Evolutionary conservation across 1,140 invertebrate species (phyloP), one percentile per base, ranked within the genome.

Genomic region (Ganaspis sp.): DNA sequence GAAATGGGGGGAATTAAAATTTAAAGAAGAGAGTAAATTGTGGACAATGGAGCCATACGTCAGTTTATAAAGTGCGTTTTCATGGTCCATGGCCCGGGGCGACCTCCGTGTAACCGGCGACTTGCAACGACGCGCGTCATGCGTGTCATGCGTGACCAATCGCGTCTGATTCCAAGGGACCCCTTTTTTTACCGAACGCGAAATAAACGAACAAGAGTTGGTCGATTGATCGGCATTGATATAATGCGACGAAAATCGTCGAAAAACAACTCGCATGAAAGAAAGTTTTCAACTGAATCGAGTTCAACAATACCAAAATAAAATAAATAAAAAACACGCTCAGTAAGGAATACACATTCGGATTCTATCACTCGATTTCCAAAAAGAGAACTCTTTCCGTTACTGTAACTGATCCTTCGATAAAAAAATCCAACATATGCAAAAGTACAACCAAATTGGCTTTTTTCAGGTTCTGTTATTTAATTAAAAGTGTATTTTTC

Each of bases 81-180:
- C 86, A 88, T 85, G 84, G 82, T 88, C 75, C 73, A 75, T 49
- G 73, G 74, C 76, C 76, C 76, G 26, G 17, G 53, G 72, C 72
- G 72, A 40, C 76, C 80, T 81, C 80, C 75, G 77, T 73, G 76
- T 64, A 64, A 64, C 23, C 45, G 45, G n/a, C 76, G 81, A 78
- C 80, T 82, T 69, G 78, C 77, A 82, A 79, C 75, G 80, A 80
- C 82, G 78, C 76, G 80, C 83, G 78, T 85, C 82, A 83, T 75
- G 80, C 72, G 82, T 83, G 84, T 87, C 83, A 86, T 84, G 84
- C 84, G 82, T 83, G 81, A 79, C 81, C 75, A 80, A 86, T 82
- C 83, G 54, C 74, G 78, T 64, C 58, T 64, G 58, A 64, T 64
- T 64, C 58, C 23, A 29, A 64, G 58, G 58, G 26, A 64, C 58